Evolutionary conservation across 92 coral and sea anemone species (phyloP), one percentile per base, ranked within the genome.

Genomic region (Meandrina meandrites): DNA sequence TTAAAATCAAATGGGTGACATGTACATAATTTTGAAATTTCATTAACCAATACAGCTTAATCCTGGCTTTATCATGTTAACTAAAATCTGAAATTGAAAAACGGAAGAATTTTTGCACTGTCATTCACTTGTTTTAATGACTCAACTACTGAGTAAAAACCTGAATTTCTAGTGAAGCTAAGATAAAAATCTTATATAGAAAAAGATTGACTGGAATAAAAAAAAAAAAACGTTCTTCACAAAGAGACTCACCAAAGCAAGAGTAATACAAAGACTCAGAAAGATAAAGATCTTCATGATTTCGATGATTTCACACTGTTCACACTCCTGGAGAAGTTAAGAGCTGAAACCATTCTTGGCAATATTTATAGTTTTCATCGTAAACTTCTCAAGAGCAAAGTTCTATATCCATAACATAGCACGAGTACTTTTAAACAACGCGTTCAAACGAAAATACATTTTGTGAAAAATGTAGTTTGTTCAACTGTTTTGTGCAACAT

Each of bases 211-310:
- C 0, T 57, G 17, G 64, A 57, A 57, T 57, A 2, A 21, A 19
- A 57, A 57, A n/a, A 24, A 24, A 58, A 22, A 22, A 9, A 6
- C 0, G 31, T 22, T 24, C 68, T 24, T 60, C 30, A 60, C 30
- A 60, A 60, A 60, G 3, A 18, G 24, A 24, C 31, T 60, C 30
- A 60, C 68, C 68, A n/a, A 60, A 17, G 85, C 76, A 81, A 47
- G 7, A 66, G 76, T 27, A 50, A 81, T 16, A 2, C 57, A 81
- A 64, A 18, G 40, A 45, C 47, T 81, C 19, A 66, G 51, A 67
- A 81, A 5, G 76, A 81, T 47, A 17, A 81, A 17, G 56, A 81
- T 47, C 76, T 45, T 81, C 85, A 83, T 73, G 69, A 50, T 35
- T 83, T 32, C 32, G 9, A 71, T 18, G 24, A 6, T 17, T 28